Conservation (phyloP, 2,113 vertebrate species). For the Gavialis gangeticus region DNA sequence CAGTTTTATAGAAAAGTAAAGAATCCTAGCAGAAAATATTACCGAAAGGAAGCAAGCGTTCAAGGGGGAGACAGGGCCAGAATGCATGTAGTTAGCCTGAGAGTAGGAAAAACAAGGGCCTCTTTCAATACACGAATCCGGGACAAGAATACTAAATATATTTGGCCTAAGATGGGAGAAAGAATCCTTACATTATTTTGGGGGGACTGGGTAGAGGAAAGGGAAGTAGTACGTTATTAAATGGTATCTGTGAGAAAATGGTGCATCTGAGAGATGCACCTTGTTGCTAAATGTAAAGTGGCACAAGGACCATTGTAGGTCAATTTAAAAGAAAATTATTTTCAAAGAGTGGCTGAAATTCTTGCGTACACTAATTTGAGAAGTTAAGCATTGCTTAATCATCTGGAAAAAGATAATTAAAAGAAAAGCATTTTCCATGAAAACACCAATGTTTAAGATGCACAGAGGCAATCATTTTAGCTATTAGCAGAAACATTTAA, state of each 20-base stretch:
- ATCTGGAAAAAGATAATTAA: not conserved
- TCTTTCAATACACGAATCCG: not conserved
- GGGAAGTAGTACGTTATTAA: not conserved
- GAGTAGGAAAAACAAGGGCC: too few species aligned
- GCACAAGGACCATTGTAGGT: not conserved
- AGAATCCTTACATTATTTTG: not conserved
- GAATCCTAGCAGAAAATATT: not conserved
- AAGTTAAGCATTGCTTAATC: not conserved
- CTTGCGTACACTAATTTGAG: not conserved
- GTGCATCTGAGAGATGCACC: not conserved
- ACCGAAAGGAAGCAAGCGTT: accelerated
- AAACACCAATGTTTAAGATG: not conserved
- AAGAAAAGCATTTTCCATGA: not conserved
- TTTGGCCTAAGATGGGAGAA: not conserved
- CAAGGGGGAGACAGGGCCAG: not conserved
- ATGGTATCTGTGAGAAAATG: not conserved
- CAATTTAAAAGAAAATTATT: not conserved
- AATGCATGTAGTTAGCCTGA: too few species aligned
- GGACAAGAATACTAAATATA: not conserved
- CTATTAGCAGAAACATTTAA: not conserved
- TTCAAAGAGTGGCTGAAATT: not conserved
- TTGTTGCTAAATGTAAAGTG: not conserved
- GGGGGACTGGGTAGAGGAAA: not conserved
- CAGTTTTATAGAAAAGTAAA: not conserved
- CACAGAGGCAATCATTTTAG: not conserved